Evolutionary conservation across 2,888 invertebrate genomes (phyloP).

Genomic region (Spialia ferax): DNA sequence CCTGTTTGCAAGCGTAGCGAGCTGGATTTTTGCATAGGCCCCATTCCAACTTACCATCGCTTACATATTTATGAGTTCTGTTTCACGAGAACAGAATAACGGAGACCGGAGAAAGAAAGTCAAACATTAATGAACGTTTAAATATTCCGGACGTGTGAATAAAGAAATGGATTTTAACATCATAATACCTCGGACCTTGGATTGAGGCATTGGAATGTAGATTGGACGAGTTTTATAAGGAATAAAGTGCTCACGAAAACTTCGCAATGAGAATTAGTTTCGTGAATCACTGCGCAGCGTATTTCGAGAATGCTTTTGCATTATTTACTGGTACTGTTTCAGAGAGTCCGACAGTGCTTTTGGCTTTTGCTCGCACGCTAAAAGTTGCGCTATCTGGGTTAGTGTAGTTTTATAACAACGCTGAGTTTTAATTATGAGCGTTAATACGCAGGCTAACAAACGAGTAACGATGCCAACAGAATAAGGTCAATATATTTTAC

Average conservation of each 20-base stretch:
- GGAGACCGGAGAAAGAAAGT: slow-evolving; percentile 75
- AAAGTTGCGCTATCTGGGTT: slow-evolving; percentile 10
- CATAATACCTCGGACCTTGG: slow-evolving; percentile 58
- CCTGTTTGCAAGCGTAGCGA: slow-evolving; percentile 67
- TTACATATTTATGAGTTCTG: slow-evolving; percentile 84
- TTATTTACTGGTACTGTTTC: slow-evolving; percentile 20
- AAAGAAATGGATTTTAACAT: slow-evolving; percentile 80
- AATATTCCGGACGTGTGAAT: slow-evolving; percentile 82
- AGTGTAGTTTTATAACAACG: slow-evolving; percentile 1
- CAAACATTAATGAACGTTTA: slow-evolving; percentile 83
- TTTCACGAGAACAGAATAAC: slow-evolving; percentile 60
- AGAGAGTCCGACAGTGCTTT: not conserved
- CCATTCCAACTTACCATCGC: slow-evolving; percentile 64
- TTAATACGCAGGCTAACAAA: not conserved
- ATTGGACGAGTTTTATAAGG: not conserved
- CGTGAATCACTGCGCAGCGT: not conserved
- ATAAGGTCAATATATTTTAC: not conserved
- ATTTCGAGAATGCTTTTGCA: slow-evolving; percentile 13
- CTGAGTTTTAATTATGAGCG: slow-evolving; percentile 2
- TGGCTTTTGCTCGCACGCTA: slow-evolving; percentile 7
- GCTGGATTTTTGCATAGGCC: slow-evolving; percentile 72
- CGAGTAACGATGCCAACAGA: not conserved
- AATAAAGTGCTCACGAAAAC: slow-evolving; percentile 13
- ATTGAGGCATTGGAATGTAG: slow-evolving; percentile 36
- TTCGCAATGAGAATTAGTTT: slow-evolving; percentile 5